A percentile compares a stretch with the other conserved stretches of the same genome.
These are phyloP conservation scores for Tromatobia lineatoria DNA, from an alignment of 2,888 invertebrate genomes.

Conservation along the genomic window DNA sequence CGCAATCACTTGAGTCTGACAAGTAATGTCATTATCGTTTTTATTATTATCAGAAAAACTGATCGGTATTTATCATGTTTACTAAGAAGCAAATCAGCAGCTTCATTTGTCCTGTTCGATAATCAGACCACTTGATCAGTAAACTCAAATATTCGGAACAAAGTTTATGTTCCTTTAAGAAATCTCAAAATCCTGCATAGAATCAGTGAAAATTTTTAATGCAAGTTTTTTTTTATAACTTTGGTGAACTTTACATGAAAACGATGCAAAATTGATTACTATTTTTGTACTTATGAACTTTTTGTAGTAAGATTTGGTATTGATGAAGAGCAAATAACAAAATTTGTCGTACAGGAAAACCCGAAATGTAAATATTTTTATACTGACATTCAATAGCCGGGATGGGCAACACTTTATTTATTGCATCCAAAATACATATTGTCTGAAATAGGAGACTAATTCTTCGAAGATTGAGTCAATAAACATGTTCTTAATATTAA, in stretches of 20 bases:
- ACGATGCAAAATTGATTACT: too few relatives aligned
- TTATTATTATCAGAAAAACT: constrained; percentile 10
- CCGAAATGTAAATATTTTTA: neutral
- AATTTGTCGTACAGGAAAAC: neutral
- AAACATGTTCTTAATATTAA: too few relatives aligned
- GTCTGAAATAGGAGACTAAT: too few relatives aligned
- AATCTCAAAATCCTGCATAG: too few relatives aligned
- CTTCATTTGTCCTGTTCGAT: neutral
- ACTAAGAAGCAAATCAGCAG: neutral
- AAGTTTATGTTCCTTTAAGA: neutral
- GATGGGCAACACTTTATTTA: too few relatives aligned
- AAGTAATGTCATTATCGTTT: constrained; percentile 6
- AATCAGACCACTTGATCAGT: neutral
- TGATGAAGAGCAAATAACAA: neutral
- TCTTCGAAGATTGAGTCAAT: too few relatives aligned
- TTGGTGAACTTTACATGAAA: too few relatives aligned
- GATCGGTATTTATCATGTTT: constrained; percentile 9
- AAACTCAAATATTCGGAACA: neutral
- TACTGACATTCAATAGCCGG: too few relatives aligned
- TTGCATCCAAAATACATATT: too few relatives aligned
- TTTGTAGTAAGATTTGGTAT: neutral
- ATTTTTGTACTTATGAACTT: too few relatives aligned
- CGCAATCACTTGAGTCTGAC: neutral
- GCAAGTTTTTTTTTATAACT: too few relatives aligned
- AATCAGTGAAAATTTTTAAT: too few relatives aligned